Evolutionary conservation across 2,113 vertebrate genomes (phyloP).

Genomic region (Ctenodactylus gundi): DNA sequence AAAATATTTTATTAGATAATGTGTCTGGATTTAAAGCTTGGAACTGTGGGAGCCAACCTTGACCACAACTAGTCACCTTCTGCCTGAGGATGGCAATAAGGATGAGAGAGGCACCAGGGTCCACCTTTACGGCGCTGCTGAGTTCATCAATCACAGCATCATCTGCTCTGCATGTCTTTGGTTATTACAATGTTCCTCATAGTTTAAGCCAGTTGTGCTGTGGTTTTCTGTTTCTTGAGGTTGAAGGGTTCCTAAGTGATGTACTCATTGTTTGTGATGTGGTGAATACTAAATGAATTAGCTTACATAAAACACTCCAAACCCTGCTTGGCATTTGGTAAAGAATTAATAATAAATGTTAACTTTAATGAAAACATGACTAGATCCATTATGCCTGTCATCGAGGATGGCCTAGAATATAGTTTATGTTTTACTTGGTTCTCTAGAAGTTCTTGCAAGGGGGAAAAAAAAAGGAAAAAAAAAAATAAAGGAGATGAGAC

Average conservation of each 20-base stretch:
- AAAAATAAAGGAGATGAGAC: conserved; percentile 23
- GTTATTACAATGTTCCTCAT: background rate
- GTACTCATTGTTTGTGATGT: background rate
- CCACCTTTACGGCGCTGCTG: background rate
- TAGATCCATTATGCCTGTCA: conserved; percentile 30
- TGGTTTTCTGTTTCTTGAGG: background rate
- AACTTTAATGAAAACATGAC: conserved; percentile 46
- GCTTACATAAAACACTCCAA: background rate
- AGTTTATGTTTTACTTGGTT: conserved; percentile 43
- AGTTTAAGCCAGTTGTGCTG: background rate
- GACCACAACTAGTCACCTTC: background rate
- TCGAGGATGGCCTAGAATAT: background rate
- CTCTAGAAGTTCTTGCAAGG: conserved; percentile 50
- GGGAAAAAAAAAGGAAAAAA: conserved; percentile 38
- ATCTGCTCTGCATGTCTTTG: background rate
- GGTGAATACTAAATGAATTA: conserved; percentile 38
- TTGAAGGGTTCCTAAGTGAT: background rate
- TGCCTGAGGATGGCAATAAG: background rate
- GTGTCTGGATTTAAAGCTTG: background rate
- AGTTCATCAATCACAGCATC: background rate
- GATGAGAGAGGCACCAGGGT: background rate
- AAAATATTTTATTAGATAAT: background rate
- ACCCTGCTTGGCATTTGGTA: conserved; percentile 7
- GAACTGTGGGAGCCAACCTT: background rate
- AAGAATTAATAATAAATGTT: conserved; percentile 56